Base-by-base conservation (phyloP, 2,797 vertebrate genomes). In the Siniperca obscura region DNA sequence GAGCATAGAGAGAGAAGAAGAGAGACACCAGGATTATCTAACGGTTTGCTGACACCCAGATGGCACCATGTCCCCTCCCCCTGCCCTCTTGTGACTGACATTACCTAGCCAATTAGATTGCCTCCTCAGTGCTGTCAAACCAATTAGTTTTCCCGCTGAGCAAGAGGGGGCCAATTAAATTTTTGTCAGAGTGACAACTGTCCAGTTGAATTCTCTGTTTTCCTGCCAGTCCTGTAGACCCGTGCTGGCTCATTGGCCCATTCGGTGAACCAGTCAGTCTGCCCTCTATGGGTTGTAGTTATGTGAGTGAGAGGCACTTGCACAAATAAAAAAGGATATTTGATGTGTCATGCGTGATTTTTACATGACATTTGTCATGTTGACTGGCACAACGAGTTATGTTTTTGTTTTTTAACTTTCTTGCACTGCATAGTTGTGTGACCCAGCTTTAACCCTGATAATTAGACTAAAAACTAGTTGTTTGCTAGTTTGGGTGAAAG, bases 1-100 rank as follows among this genome's bases (percentile, higher is more conserved):
- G 53, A 62, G 70, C 78, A 64, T 38, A 61, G 87, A 80, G 59
- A 66, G 76, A 70, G 57, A 75, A 67, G 25, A 50, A 71, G 83
- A 86, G 78, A 74, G 93, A 87, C 83, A 92, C 88, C 40, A 60
- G 92, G 94, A 96, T 95, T 95, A 94, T 91, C 88, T 94, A 95
- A 93, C 95, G 72, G 90, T 95, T 94, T 94, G 92, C 86, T 86
- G 92, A 87, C 91, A 94, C 95, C 96, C 97, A 98, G 96, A 98
- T 98, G 97, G 96, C 90, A 85, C 85, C 48, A 16, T 22, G 68
- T 68, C 84, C 85, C 80, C 56, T 38, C 78, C 60, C 55, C 46
- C 81, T 52, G 40, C 74, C 89, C 80, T 72, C 64, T 21, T 79
- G 60, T 89, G 70, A 83, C 89, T 90, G 91, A 92, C 87, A 93